Conservation (phyloP, 2,113 vertebrate species). For the Poicephalus meyeri region DNA sequence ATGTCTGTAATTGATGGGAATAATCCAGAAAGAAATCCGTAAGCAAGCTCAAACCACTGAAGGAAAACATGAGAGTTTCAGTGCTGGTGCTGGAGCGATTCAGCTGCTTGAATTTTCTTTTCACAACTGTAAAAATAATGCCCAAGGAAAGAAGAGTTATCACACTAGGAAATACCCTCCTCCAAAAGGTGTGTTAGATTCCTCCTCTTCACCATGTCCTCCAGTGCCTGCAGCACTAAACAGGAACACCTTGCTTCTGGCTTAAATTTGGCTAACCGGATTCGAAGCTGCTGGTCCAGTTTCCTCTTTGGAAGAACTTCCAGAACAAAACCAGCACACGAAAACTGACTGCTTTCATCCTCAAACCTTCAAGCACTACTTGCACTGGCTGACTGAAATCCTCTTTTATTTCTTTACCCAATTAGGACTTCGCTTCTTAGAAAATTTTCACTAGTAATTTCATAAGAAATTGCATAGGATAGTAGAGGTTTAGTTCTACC, state of each 20-base stretch:
- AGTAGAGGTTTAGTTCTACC: constrained; percentile 28
- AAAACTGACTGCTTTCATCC: neutral
- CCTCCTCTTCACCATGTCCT: neutral
- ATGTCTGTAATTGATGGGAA: neutral
- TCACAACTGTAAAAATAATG: neutral
- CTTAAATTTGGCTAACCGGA: neutral
- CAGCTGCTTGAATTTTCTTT: neutral
- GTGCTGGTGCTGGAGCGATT: neutral
- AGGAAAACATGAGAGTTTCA: neutral
- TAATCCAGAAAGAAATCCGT: neutral
- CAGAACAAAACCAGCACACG: neutral
- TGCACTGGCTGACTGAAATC: neutral
- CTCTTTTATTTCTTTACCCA: constrained; percentile 44
- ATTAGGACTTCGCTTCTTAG: constrained; percentile 43
- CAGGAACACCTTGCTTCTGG: neutral
- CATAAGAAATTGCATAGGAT: constrained; percentile 9
- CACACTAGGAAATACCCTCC: neutral
- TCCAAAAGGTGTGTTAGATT: neutral
- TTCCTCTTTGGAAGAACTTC: neutral
- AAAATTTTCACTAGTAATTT: constrained; percentile 45
- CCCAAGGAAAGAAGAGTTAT: neutral
- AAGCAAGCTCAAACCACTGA: neutral
- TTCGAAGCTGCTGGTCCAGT: neutral
- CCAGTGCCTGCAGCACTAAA: neutral
- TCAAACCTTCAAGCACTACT: neutral